Base-by-base conservation (phyloP, 2,113 vertebrate genomes). In the Apodemus sylvaticus region DNA sequence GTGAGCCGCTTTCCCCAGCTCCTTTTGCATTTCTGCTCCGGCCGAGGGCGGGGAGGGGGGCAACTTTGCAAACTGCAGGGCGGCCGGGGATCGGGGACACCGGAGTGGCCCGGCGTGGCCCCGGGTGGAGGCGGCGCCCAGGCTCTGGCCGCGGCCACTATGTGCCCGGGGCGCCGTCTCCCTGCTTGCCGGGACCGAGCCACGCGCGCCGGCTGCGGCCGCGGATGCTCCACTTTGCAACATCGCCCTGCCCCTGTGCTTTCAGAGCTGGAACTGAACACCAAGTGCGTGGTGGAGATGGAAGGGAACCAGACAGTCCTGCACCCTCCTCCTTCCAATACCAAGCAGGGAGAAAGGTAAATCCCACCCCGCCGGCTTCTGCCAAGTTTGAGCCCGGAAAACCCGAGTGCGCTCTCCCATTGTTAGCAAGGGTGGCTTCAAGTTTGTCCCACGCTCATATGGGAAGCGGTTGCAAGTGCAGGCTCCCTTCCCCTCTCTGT, bases 251-350 rank as follows among this genome's bases (percentile, higher is more conserved):
- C 88, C 96, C 81, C 96, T 98, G 91, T 95, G 97, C 97, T 98
- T 98, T 90, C 99, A 99, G 99, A 99, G 98, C 98, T 99, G 98
- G 99, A 99, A 91, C 99, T 99, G 98, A 99, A 99, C 97, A 99
- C 99, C 96, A 99, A 99, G 98, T 99, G 99, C 98, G 99, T 99
- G 98, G 99, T 99, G 99, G 99, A 99, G 82, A 99, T 99, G 99
- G 99, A 99, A 98, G 99, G 99, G 96, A 99, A 99, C 96, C 99
- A 99, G 94, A 99, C 99, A 2, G 98, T 99, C 78, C 99, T 99
- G 89, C 99, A 99, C 98, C 99, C 99, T 42, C 99, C 99, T 86
- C 99, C 99, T 94, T 97, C 99, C 53, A 99, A 99, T 97, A 97
- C 95, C 66, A 99, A 99, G 93, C 99, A 99, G 98, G 99, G 99